Evolutionary conservation across 2,888 invertebrate species (phyloP).

Genomic region (Lamellibrachia columna): DNA sequence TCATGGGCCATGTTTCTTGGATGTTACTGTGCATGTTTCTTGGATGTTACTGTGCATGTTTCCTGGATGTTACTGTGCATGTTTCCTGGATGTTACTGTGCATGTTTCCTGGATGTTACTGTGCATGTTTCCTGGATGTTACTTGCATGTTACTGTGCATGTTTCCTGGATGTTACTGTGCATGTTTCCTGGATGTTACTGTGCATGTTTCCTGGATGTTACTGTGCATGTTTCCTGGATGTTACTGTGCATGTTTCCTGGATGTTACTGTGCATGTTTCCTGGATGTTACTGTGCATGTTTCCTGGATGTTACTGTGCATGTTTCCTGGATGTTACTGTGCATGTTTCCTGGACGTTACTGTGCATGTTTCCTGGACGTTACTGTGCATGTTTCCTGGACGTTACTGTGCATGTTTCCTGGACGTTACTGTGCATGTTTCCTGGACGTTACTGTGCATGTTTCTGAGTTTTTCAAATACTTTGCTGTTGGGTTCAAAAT

Average conservation of each 20-base stretch:
- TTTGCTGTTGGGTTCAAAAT: no score
- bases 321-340: not conserved
- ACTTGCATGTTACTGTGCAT: no score
- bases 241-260: conserved; percentile 16
- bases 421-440: not conserved
- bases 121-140: conserved; percentile 12
- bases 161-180: no score
- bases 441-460: not conserved
- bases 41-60: not conserved
- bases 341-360: no score
- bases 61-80: not conserved
- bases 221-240: no score
- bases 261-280: not conserved
- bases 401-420: not conserved
- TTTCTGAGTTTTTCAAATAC: no score
- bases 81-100: no score
- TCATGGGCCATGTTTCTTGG: not conserved
- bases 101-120: not conserved
- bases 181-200: not conserved
- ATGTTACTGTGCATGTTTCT: not conserved
- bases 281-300: not conserved
- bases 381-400: not conserved
- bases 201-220: not conserved
- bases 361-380: not conserved
- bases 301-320: not conserved